A percentile compares a stretch with the other conserved stretches of the same genome.
These are phyloP conservation scores for Sebastes minor DNA, from an alignment of 2,797 vertebrate species.

Conservation along the genomic window DNA sequence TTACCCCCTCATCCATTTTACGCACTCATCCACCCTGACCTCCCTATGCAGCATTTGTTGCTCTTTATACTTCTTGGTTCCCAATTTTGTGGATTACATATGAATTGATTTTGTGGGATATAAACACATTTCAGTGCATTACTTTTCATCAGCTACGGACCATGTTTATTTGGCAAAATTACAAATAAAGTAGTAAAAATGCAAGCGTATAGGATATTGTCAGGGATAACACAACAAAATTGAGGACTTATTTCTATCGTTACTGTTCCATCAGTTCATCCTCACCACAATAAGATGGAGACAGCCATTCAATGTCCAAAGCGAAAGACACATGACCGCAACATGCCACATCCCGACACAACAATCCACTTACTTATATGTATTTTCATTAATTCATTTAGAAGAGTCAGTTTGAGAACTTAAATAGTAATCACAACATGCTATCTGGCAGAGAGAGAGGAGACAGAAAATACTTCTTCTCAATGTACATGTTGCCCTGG, in stretches of 20 bases:
- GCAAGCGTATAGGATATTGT: background rate
- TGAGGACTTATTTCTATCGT: fast-evolving
- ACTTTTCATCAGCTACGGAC: no score
- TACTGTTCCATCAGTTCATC: background rate
- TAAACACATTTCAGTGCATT: no score
- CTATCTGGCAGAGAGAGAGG: background rate
- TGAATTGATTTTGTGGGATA: no score
- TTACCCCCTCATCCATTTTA: no score
- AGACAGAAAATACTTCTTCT: background rate
- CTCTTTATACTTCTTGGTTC: no score
- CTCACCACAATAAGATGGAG: background rate
- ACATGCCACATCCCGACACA: background rate
- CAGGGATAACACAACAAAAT: background rate
- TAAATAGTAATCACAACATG: background rate
- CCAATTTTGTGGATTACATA: no score
- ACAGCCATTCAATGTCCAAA: background rate
- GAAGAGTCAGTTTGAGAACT: background rate
- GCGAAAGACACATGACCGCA: background rate
- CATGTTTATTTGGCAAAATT: background rate
- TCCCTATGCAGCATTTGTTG: no score
- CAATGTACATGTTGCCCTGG: background rate
- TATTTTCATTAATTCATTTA: background rate
- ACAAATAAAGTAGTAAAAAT: background rate
- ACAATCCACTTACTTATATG: background rate
- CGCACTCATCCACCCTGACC: no score